Evolutionary conservation across 2,888 invertebrate genomes (phyloP).

Genomic region (Cheilosia impressa): DNA sequence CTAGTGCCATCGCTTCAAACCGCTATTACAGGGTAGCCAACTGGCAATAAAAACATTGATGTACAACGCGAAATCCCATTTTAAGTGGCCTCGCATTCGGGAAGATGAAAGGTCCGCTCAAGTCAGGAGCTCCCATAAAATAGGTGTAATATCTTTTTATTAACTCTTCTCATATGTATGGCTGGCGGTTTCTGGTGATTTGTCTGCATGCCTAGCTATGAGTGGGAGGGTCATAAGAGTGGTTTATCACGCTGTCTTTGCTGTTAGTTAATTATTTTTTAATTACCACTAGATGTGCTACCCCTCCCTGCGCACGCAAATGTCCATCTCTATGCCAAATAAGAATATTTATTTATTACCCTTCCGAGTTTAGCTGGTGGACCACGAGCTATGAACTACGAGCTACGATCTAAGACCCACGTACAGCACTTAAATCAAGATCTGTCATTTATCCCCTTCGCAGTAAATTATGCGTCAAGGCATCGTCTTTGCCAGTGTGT

Average conservation of each 20-base stretch:
- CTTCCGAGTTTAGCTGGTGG: conserved; percentile 21
- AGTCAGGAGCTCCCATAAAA: conserved; percentile 35
- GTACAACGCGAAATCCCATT: conserved; percentile 16
- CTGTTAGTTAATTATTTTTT: conserved; percentile 58
- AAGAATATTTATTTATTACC: conserved; percentile 63
- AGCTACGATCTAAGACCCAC: conserved; percentile 26
- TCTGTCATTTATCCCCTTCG: conserved; percentile 60
- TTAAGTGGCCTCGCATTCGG: conserved; percentile 24
- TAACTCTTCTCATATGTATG: background rate
- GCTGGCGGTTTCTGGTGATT: conserved; percentile 5
- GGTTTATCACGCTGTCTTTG: conserved; percentile 16
- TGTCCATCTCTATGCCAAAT: conserved; percentile 48
- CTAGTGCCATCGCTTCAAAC: background rate
- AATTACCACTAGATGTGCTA: conserved; percentile 27
- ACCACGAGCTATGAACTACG: conserved; percentile 17
- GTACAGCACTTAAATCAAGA: conserved; percentile 63
- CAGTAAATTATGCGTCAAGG: conserved; percentile 64
- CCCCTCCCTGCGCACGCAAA: background rate
- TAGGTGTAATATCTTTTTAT: conserved; percentile 23
- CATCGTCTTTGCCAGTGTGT: background rate
- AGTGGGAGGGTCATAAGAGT: conserved; percentile 1
- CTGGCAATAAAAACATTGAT: conserved; percentile 38
- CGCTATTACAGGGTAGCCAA: background rate
- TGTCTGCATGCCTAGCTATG: background rate
- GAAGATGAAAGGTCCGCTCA: conserved; percentile 11